Evolutionary conservation across 2,888 invertebrate species (phyloP).

Genomic region (Balanococcus diminutus): DNA sequence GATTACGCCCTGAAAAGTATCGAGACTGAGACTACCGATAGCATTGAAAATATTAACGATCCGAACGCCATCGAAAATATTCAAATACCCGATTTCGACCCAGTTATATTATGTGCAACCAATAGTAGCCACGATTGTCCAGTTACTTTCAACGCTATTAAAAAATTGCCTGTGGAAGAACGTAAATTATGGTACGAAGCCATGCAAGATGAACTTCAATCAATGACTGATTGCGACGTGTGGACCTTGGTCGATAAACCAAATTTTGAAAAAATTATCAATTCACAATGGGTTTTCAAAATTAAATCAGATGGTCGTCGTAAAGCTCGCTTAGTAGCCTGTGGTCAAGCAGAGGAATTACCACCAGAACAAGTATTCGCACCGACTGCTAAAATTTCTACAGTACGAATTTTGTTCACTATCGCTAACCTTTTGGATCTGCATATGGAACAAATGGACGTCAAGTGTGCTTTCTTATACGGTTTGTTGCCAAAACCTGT

Average conservation of each 20-base stretch:
- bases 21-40: no score
- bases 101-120: not conserved
- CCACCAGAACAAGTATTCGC: no score
- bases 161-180: no score
- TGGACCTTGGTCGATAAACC: not conserved
- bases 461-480: no score
- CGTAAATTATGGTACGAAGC: no score
- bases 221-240: not conserved
- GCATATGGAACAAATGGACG: no score
- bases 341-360: not conserved
- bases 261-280: no score
- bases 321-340: not conserved
- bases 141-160: no score
- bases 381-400: no score
- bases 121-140: not conserved
- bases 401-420: no score
- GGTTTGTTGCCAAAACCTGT: no score
- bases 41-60: not conserved
- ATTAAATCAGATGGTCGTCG: not conserved
- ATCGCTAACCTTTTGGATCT: no score
- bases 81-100: not conserved
- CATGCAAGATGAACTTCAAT: not conserved
- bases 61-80: not conserved
- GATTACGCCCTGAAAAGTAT: not conserved
- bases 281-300: not conserved